Evolutionary conservation across 2,888 invertebrate species (phyloP).

Genomic region (Eristalinus aeneus): DNA sequence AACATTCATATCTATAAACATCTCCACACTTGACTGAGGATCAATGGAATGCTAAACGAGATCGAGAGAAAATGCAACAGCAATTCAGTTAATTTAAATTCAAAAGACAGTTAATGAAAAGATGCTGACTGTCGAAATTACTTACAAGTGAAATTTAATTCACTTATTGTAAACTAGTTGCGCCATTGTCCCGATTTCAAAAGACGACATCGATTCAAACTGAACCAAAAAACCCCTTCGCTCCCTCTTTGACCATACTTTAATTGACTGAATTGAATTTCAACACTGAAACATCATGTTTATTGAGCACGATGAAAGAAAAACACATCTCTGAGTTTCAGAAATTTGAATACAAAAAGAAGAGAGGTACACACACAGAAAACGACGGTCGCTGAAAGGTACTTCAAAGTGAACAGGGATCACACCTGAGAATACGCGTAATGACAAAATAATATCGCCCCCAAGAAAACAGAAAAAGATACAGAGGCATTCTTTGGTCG

Average conservation of each 20-base stretch:
- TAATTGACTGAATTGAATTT: slow-evolving; percentile 42
- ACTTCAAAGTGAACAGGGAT: slow-evolving; percentile 52
- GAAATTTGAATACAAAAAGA: slow-evolving; percentile 52
- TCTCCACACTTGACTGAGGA: slow-evolving; percentile 23
- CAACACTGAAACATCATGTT: slow-evolving; percentile 53
- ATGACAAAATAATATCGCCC: slow-evolving; percentile 61
- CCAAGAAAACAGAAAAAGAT: slow-evolving; percentile 19
- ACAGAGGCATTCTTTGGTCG: slow-evolving; percentile 35
- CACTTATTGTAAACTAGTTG: slow-evolving; percentile 56
- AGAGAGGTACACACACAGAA: slow-evolving; percentile 12
- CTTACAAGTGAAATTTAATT: slow-evolving; percentile 56
- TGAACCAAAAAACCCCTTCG: slow-evolving; percentile 2
- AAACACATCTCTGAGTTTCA: slow-evolving; percentile 45
- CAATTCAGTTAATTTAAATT: slow-evolving; percentile 13
- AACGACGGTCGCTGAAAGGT: slow-evolving; percentile 14
- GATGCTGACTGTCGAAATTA: slow-evolving; percentile 47
- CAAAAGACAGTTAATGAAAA: slow-evolving; percentile 49
- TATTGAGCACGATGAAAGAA: slow-evolving; percentile 56
- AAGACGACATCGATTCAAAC: slow-evolving; percentile 44
- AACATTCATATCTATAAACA: background rate
- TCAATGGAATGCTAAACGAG: slow-evolving; percentile 27
- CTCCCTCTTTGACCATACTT: slow-evolving; percentile 11
- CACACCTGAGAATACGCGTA: slow-evolving; percentile 55
- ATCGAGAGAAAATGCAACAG: background rate
- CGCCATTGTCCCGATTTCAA: slow-evolving; percentile 44